Conservation (phyloP, 2,113 vertebrate species). For the Orientallactaga bullata region DNA sequence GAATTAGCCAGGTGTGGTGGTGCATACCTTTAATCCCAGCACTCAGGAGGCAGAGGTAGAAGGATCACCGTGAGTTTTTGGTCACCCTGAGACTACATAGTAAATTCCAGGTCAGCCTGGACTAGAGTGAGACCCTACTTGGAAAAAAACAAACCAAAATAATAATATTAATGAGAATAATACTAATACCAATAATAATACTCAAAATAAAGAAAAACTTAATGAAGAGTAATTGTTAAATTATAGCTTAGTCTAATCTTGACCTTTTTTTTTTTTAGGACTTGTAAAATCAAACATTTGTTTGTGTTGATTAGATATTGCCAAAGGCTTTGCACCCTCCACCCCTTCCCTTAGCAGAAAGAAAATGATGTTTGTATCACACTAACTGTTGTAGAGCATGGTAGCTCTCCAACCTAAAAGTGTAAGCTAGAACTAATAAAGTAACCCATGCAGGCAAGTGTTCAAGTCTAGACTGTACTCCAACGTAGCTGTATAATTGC, state of each 20-base stretch:
- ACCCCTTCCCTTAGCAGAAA: neutral
- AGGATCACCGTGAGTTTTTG: too few relatives aligned
- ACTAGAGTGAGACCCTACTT: too few relatives aligned
- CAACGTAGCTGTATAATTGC: neutral
- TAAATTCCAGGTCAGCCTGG: too few relatives aligned
- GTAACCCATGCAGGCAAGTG: neutral
- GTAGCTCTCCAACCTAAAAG: neutral
- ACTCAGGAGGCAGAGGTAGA: too few relatives aligned
- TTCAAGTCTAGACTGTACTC: neutral
- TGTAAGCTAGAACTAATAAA: neutral
- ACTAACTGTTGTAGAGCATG: neutral
- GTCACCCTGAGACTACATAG: too few relatives aligned
- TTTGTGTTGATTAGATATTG: slow-evolving; percentile 30
- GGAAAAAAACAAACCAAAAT: too few relatives aligned
- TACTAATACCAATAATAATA: too few relatives aligned
- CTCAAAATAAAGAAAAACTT: too few relatives aligned
- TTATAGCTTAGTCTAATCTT: slow-evolving; percentile 30
- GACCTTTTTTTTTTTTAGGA: slow-evolving; percentile 55
- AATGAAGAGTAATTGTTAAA: too few relatives aligned
- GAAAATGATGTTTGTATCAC: neutral
- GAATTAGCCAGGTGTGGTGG: too few relatives aligned
- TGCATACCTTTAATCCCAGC: too few relatives aligned
- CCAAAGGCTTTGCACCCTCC: neutral
- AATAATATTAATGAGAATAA: too few relatives aligned
- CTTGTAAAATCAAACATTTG: slow-evolving; percentile 41